phyloP scores from a whole-genome alignment of 1,140 invertebrate genomes.

The Cecropterus lyciades region DNA sequence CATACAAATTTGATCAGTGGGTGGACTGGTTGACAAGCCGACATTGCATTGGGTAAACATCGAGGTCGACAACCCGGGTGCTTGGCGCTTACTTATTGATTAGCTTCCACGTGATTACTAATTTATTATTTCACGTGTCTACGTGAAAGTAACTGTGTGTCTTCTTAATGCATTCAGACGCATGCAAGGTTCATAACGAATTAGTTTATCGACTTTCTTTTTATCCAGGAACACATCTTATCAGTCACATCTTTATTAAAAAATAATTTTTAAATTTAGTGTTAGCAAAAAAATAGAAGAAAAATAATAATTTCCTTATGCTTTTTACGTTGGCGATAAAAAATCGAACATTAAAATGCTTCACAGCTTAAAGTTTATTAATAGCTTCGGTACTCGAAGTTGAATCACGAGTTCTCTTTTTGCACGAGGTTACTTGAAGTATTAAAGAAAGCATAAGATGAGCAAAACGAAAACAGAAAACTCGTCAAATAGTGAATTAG shows the following conservation, averaged over 20 bases:
- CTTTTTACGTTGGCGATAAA: too few relatives aligned
- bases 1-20: slow-evolving; percentile 63
- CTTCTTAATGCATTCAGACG: neutral
- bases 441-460: slow-evolving; percentile 21
- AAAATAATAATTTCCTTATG: too few relatives aligned
- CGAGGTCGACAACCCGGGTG: slow-evolving; percentile 65
- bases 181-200: neutral
- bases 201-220: too few relatives aligned
- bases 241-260: neutral
- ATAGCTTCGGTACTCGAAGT: slow-evolving; percentile 17
- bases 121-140: slow-evolving; percentile 57
- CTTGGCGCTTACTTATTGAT: slow-evolving; percentile 57
- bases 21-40: slow-evolving; percentile 73
- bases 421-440: neutral
- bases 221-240: too few relatives aligned
- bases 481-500: slow-evolving; percentile 44
- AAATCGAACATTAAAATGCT: neutral
- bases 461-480: slow-evolving; percentile 19
- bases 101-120: slow-evolving; percentile 62
- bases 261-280: neutral
- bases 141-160: slow-evolving; percentile 22
- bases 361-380: slow-evolving; percentile 21
- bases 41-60: slow-evolving; percentile 61
- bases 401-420: slow-evolving; percentile 27
- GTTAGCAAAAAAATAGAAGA: too few relatives aligned